phyloP scores from a whole-genome alignment of 2,797 vertebrate species.

The Poliocrania exsul region DNA sequence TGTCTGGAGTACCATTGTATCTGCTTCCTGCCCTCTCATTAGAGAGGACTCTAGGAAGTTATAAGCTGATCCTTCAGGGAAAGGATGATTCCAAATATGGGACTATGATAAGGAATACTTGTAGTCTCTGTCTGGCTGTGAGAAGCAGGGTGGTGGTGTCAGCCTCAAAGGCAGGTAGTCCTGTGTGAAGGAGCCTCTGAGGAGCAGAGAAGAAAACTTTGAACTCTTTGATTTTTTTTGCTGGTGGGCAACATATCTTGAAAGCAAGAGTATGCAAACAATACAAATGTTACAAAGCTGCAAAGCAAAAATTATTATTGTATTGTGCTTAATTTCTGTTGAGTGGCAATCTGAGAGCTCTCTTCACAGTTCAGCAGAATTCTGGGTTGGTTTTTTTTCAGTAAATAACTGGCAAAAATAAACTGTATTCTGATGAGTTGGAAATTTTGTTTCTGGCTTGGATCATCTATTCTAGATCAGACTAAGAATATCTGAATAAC shows the following conservation, averaged over 20 bases:
- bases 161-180: neutral
- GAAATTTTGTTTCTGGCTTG: neutral
- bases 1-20: neutral
- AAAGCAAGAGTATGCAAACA: neutral
- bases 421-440: neutral
- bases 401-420: neutral
- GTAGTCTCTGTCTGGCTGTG: neutral
- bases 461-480: neutral
- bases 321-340: neutral
- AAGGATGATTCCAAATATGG: neutral
- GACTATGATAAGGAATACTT: neutral
- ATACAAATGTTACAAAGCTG: neutral
- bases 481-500: neutral
- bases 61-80: neutral
- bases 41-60: neutral
- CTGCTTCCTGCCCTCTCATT: neutral
- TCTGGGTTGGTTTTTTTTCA: neutral
- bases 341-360: neutral
- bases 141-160: neutral
- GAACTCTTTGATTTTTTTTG: neutral
- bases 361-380: neutral
- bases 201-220: neutral
- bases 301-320: neutral
- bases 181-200: neutral
- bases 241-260: rapidly evolving